Conservation (phyloP, 2,797 vertebrate genomes). For the Petrocephalus sullivani region DNA sequence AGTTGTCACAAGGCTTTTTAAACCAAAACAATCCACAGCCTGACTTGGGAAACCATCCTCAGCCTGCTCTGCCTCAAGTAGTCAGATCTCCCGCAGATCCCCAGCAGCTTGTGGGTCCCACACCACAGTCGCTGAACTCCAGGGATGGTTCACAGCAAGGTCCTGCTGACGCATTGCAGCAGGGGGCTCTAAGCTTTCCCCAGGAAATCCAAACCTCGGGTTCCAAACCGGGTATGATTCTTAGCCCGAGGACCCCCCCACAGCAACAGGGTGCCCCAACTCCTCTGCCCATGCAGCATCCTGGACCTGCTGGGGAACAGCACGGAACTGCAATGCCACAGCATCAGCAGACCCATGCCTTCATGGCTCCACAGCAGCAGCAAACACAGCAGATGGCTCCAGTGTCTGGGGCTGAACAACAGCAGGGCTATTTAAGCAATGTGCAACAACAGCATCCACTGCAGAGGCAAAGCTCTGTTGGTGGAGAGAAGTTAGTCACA, state of each 20-base stretch:
- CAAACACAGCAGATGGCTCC: constrained; percentile 47
- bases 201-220: constrained; percentile 53
- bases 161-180: constrained; percentile 42
- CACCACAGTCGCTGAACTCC: constrained; percentile 53
- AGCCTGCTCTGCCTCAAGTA: constrained; percentile 59
- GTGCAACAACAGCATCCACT: constrained; percentile 49
- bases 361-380: constrained; percentile 54
- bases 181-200: constrained; percentile 27
- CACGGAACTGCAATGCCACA: constrained; percentile 49
- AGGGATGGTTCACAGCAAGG: constrained; percentile 53
- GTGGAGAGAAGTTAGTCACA: constrained; percentile 48
- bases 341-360: constrained; percentile 57
- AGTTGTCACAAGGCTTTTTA: constrained; percentile 54
- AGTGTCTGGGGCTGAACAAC: constrained; percentile 51
- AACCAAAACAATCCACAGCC: constrained; percentile 50
- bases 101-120: constrained; percentile 36
- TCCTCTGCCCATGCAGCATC: constrained; percentile 52
- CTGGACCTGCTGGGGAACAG: constrained; percentile 54
- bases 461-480: constrained; percentile 55
- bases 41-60: constrained; percentile 55
- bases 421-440: constrained; percentile 50
- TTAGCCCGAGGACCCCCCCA: constrained; percentile 60
- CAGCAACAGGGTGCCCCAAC: constrained; percentile 59
- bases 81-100: constrained; percentile 14
- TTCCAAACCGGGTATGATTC: constrained; percentile 58